phyloP scores from a whole-genome alignment of 2,113 vertebrate genomes.

The Hiodon tergisus region DNA sequence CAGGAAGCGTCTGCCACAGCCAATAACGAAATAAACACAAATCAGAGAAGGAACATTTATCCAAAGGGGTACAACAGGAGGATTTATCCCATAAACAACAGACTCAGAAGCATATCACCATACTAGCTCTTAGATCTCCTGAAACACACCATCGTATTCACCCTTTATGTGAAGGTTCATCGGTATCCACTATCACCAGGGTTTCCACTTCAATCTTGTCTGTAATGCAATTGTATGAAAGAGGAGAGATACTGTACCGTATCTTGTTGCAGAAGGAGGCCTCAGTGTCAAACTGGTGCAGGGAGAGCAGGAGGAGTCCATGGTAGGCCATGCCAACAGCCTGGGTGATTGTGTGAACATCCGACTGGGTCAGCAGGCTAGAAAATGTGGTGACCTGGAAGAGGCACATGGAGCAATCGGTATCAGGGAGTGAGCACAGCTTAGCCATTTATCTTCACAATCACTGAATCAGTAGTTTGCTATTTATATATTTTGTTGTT shows the following conservation, averaged over 20 bases:
- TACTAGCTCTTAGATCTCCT: too few relatives aligned
- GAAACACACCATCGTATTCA: too few relatives aligned
- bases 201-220: too few relatives aligned
- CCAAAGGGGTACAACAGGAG: neutral
- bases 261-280: conserved; percentile 63
- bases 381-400: conserved; percentile 64
- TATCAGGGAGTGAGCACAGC: too few relatives aligned
- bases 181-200: too few relatives aligned
- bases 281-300: conserved; percentile 70
- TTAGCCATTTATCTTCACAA: too few relatives aligned
- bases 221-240: too few relatives aligned
- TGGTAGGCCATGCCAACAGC: conserved; percentile 42
- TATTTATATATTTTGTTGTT: too few relatives aligned
- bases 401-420: neutral
- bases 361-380: conserved; percentile 59
- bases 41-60: neutral
- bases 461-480: too few relatives aligned
- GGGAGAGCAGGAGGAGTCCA: conserved; percentile 51
- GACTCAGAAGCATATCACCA: too few relatives aligned
- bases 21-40: neutral
- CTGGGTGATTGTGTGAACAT: conserved; percentile 45
- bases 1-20: conserved; percentile 47
- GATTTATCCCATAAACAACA: too few relatives aligned
- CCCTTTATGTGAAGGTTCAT: too few relatives aligned
- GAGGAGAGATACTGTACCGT: conserved; percentile 37